Conservation (phyloP, 2,797 vertebrate genomes). For the Lagocephalus sceleratus region DNA sequence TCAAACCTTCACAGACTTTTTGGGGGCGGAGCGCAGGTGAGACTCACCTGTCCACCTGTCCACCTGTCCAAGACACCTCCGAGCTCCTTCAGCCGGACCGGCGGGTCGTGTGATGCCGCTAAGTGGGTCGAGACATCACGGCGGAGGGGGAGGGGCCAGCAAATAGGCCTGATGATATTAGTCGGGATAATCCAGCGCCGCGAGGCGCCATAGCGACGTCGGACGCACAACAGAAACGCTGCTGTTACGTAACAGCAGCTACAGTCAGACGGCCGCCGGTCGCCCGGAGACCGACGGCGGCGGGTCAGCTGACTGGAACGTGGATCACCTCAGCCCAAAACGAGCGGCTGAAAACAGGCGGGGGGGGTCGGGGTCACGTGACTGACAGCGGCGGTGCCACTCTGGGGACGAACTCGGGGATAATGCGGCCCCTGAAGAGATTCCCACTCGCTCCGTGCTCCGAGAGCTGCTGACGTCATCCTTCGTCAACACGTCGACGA, state of each 20-base stretch:
- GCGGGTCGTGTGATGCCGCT: not conserved
- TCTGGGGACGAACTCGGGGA: too few species aligned
- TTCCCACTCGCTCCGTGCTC: too few species aligned
- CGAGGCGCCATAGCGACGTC: conserved; percentile 34
- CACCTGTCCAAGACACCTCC: too few species aligned
- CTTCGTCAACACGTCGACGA: too few species aligned
- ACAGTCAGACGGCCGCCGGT: conserved; percentile 29
- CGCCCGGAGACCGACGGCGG: conserved; percentile 3
- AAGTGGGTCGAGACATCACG: not conserved
- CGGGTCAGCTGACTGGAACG: not conserved
- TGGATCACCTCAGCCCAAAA: not conserved
- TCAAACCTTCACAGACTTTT: too few species aligned
- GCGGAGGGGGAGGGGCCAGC: not conserved
- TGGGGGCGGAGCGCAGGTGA: too few species aligned
- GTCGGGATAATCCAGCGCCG: conserved; percentile 38
- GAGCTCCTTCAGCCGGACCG: too few species aligned
- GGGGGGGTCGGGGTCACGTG: too few species aligned
- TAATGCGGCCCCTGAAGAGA: too few species aligned
- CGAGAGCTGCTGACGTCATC: too few species aligned
- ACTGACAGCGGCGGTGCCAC: too few species aligned
- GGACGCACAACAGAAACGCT: conserved; percentile 36
- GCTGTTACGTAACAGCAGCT: conserved; percentile 54
- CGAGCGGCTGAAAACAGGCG: not conserved
- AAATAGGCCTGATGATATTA: conserved; percentile 26
- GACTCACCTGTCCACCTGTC: too few species aligned